These are phyloP conservation scores for Anodontia alba DNA, from an alignment of 2,888 invertebrate species.

Conservation along the genomic window DNA sequence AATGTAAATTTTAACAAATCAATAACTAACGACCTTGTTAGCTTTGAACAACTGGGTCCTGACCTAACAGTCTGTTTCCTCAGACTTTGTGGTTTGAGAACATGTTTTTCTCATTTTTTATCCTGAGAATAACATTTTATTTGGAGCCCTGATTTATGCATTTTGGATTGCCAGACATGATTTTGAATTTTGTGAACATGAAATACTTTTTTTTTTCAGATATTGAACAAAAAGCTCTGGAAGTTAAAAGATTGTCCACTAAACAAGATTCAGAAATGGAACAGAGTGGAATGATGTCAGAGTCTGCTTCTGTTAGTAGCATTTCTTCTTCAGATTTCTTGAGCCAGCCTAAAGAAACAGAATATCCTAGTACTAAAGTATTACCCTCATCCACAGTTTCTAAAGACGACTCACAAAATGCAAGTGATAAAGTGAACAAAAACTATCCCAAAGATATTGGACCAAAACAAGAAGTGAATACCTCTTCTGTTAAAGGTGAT, in stretches of 20 bases:
- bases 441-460: not conserved
- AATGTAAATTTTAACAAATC: too few species aligned
- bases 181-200: too few species aligned
- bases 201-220: not conserved
- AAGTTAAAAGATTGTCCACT: not conserved
- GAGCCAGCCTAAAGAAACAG: not conserved
- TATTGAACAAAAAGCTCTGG: not conserved
- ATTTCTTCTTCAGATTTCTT: not conserved
- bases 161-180: too few species aligned
- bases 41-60: too few species aligned
- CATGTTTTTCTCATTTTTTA: too few species aligned
- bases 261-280: not conserved
- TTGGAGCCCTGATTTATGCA: too few species aligned
- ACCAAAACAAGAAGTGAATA: not conserved
- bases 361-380: not conserved
- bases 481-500: not conserved
- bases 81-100: too few species aligned
- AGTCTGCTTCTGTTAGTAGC: not conserved
- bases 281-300: not conserved
- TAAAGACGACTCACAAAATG: not conserved
- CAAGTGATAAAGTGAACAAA: not conserved
- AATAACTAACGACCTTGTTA: too few species aligned
- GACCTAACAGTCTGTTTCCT: too few species aligned
- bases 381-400: not conserved
- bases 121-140: not conserved